Evolutionary conservation across 2,888 invertebrate species (phyloP), one percentile per base, ranked within the genome.

Genomic region (Chymomyza caudatula): DNA sequence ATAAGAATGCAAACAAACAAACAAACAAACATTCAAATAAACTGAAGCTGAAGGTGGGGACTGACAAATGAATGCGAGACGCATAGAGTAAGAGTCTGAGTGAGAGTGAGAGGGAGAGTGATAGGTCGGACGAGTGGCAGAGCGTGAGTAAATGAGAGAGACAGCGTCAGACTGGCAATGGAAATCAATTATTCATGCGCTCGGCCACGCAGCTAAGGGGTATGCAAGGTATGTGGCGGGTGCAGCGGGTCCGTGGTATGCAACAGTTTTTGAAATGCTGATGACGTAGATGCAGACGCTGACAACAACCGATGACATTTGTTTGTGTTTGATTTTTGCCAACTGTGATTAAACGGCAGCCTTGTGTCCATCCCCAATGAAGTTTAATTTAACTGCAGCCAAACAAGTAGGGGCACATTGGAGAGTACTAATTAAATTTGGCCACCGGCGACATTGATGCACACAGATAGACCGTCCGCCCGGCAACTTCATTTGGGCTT

Each of bases 131-230:
- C 1, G 19, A n/a, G 3, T 19, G 42, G 6, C 17, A 47, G 13
- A 54, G 19, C 29, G 29, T 25, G 2, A 29, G 17, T 22, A 15
- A 17, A 6, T 6, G 17, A 19, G 22, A 5, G 49, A 51, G 29
- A 58, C 44, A 20, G 60, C n/a, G 65, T 63, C 69, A 47, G 63
- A 68, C 69, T 73, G 70, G 80, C 76, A 72, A 85, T 87, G 82
- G 85, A 87, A 78, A 86, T 87, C 87, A 86, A 87, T 86, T 86
- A 82, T 87, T 86, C 84, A 87, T 86, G 69, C 79, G 81, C 87
- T 76, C 69, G 75, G 71, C 71, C 79, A 81, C 78, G 69, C 69
- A 68, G 81, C 82, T 80, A 70, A 74, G 78, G 77, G 79, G 77
- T 78, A 78, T 78, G 78, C 78, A 71, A 74, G 72, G 76, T 71